Percentiles rank a stretch among this genome's conserved stretches.
phyloP scores from a whole-genome alignment of 92 coral and sea anemone species.

The Pocillopora meandrina region DNA sequence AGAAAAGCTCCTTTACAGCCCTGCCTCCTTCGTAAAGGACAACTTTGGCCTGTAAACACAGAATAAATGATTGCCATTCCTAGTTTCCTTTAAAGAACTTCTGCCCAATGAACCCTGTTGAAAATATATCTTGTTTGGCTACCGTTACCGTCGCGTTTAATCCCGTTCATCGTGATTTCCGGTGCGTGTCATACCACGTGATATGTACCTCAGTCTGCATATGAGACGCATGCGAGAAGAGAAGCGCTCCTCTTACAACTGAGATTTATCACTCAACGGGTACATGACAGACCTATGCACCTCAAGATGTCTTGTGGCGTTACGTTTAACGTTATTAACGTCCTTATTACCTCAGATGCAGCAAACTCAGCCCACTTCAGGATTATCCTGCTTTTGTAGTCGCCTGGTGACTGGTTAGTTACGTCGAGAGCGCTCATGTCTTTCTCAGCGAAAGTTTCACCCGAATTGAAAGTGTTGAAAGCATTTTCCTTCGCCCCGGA shows the following conservation, averaged over 20 bases:
- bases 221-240: no score
- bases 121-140: neutral
- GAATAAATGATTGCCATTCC: no score
- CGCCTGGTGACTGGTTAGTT: slow-evolving; percentile 10
- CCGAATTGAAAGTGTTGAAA: slow-evolving; percentile 4
- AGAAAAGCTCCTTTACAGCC: slow-evolving; percentile 18
- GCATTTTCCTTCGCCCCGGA: neutral
- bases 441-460: slow-evolving; percentile 6
- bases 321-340: no score
- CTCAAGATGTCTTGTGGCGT: neutral
- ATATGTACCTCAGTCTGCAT: no score
- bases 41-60: slow-evolving; percentile 35
- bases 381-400: slow-evolving; percentile 50
- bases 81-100: neutral
- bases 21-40: slow-evolving; percentile 20
- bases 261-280: no score
- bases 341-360: slow-evolving; percentile 20
- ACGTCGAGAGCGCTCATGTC: slow-evolving; percentile 32
- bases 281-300: no score
- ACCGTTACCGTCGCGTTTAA: neutral
- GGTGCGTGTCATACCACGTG: no score
- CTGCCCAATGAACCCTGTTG: neutral
- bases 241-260: no score
- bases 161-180: neutral
- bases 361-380: slow-evolving; percentile 27